A percentile compares a stretch with the other conserved stretches of the same genome.
Evolutionary conservation across 1,140 invertebrate species (phyloP).

Genomic region (Oncopodura yosiiana): DNA sequence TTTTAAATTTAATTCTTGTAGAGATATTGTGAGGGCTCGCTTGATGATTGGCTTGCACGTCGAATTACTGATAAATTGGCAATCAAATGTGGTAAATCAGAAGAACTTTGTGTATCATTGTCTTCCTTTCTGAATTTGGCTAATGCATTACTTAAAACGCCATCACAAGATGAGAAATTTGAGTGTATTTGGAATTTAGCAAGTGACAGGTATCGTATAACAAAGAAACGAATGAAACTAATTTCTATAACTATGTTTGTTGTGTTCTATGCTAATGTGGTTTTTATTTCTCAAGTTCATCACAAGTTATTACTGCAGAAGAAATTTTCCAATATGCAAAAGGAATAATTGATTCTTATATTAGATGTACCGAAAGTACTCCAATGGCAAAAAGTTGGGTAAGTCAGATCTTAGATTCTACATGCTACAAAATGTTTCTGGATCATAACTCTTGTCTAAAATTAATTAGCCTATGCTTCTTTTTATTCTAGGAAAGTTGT

Average conservation of each 20-base stretch:
- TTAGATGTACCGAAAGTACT: slow-evolving; percentile 26
- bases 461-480: no score
- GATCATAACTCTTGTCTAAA: no score
- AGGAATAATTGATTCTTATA: slow-evolving; percentile 28
- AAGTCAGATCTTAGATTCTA: no score
- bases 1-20: slow-evolving; percentile 13
- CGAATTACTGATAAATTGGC: slow-evolving; percentile 19
- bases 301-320: slow-evolving; percentile 10
- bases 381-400: slow-evolving; percentile 19
- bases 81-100: slow-evolving; percentile 15
- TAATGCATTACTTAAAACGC: slow-evolving; percentile 15
- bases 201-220: slow-evolving; percentile 5
- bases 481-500: no score
- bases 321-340: slow-evolving; percentile 30
- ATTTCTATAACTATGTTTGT: neutral
- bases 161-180: slow-evolving; percentile 26
- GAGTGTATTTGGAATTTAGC: slow-evolving; percentile 20
- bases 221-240: slow-evolving; percentile 1
- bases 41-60: slow-evolving; percentile 31
- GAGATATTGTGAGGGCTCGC: slow-evolving; percentile 22
- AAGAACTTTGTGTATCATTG: slow-evolving; percentile 16
- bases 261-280: no score
- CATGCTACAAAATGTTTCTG: no score
- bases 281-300: no score
- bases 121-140: slow-evolving; percentile 22